Base-by-base conservation (phyloP, 2,113 vertebrate genomes). In the Nannospalax galili region DNA sequence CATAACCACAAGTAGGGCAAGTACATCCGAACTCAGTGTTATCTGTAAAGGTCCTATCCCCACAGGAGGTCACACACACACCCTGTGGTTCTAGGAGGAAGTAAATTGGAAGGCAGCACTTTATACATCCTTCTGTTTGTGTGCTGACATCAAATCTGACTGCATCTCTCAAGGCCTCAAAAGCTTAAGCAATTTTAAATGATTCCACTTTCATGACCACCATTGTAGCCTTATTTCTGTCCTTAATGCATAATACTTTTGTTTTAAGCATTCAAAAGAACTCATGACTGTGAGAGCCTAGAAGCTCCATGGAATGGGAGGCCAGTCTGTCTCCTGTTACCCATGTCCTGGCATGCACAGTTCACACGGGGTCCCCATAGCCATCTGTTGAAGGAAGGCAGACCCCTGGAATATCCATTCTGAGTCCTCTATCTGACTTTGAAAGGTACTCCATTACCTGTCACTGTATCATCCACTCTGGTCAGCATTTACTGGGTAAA, bases 401-500 rank as follows among this genome's bases (percentile, higher is more conserved):
- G 20, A 7, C 16, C 0, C 80, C 52, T 26, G 20, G 70, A 52
- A 30, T 45, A 35, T 79, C 52, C 0, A 2, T 56, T 45, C 75
- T 48, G 10, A 73, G 78, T 95, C 94, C 91, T 96, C 89, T 90
- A 4, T 69, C 77, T 97, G 93, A 97, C 94, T 95, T 97, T 95
- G 93, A 95, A 72, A 85, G 96, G 92, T 73, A 87, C 75, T 95
- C 70, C 84, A 88, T 96, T 90, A 87, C 40, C 94, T 84, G 60
- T 89, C 77, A 80, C n/a, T 75, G 67, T 3, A 88, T 81, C 93
- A 90, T 95, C 84, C 7, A 0, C 90, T 90, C 92, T 48, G 28
- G 79, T 97, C 95, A 97, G 95, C 96, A 97, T 92, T 96, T 96
- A 79, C 80, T 95, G 64, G 93, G 93, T 86, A 95, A 94, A 95